A percentile compares a stretch with the other conserved stretches of the same genome.
Evolutionary conservation across 2,113 vertebrate genomes (phyloP).

Genomic region (Halichoerus grypus): DNA sequence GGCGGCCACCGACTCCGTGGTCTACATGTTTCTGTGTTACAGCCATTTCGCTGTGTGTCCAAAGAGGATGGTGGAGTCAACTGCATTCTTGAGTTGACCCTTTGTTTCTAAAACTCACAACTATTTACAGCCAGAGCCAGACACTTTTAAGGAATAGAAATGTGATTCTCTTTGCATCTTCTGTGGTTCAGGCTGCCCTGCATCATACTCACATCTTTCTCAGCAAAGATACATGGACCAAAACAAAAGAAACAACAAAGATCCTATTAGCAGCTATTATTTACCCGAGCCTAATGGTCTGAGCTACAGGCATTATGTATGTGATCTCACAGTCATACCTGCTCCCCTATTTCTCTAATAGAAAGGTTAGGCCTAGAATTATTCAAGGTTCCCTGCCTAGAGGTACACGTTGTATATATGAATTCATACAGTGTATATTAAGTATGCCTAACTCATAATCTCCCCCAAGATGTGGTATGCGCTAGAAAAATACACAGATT

Average conservation of each 20-base stretch:
- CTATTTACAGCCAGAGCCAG: not conserved
- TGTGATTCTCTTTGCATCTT: not conserved
- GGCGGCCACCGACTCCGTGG: not conserved
- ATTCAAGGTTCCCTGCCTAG: not conserved
- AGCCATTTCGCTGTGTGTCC: not conserved
- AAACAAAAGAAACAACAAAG: not conserved
- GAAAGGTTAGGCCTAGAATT: not conserved
- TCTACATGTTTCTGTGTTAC: not conserved
- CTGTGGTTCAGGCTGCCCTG: not conserved
- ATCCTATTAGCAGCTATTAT: not conserved
- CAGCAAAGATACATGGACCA: not conserved
- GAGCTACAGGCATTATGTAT: not conserved
- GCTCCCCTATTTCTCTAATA: not conserved
- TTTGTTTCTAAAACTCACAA: constrained; percentile 3
- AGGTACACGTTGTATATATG: not conserved
- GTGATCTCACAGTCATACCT: not conserved
- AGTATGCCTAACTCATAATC: not conserved
- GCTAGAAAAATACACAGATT: constrained; percentile 34
- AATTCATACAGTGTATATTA: not conserved
- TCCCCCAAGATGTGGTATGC: not conserved
- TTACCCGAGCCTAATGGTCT: not conserved
- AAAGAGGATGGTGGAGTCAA: not conserved
- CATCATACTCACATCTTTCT: not conserved
- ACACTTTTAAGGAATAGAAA: not conserved
- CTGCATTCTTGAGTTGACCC: not conserved